These are phyloP conservation scores for Catharus minimus DNA, from an alignment of 2,113 vertebrate genomes.

Conservation along the genomic window DNA sequence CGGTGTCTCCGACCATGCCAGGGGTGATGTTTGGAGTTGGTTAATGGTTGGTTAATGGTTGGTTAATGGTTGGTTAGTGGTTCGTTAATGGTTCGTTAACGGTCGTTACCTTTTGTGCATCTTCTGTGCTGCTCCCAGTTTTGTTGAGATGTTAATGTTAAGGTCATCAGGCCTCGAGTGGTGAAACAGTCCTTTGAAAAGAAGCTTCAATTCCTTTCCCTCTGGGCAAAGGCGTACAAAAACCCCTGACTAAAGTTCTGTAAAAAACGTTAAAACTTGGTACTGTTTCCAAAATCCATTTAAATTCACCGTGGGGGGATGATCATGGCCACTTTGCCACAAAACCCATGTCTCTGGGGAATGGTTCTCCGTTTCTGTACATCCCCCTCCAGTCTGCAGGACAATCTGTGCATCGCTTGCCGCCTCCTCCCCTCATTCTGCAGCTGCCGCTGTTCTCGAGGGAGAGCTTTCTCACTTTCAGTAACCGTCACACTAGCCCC, in stretches of 20 bases:
- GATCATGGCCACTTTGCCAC: background rate
- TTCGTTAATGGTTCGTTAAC: too few species aligned
- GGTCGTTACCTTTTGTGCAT: background rate
- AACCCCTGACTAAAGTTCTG: background rate
- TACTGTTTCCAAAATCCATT: background rate
- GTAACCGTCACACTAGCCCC: background rate
- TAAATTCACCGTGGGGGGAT: background rate
- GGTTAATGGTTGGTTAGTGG: background rate
- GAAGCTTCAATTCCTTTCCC: background rate
- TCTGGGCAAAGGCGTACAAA: background rate
- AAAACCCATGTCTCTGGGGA: accelerated
- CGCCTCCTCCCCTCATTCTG: accelerated
- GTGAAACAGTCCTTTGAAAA: background rate
- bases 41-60: background rate
- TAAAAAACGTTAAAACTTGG: background rate
- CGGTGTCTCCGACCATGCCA: background rate
- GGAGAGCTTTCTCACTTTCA: background rate
- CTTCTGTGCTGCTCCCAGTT: background rate
- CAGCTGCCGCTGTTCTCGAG: background rate
- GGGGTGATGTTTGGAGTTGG: background rate
- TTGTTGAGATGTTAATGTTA: background rate
- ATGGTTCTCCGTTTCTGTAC: background rate
- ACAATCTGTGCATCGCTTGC: background rate
- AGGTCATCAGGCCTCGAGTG: background rate
- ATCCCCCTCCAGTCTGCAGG: background rate